phyloP scores from a whole-genome alignment of 2,888 invertebrate genomes.

The Diloba caeruleocephala region DNA sequence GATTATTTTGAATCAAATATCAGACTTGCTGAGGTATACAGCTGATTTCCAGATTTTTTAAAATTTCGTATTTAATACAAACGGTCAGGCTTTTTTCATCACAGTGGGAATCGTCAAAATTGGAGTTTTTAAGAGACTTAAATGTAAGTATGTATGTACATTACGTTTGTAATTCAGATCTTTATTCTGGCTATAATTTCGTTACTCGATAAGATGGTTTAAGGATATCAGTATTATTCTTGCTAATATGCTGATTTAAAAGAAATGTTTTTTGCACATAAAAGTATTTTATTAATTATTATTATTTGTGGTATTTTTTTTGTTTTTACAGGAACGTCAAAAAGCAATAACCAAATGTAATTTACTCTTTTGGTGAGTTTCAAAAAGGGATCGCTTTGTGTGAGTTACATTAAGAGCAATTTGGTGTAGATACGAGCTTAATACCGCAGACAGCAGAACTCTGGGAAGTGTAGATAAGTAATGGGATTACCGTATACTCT shows the following conservation, averaged over 20 bases:
- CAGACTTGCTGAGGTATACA: slow-evolving; percentile 2
- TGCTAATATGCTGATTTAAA: too few relatives aligned
- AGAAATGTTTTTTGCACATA: too few relatives aligned
- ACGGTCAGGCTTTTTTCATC: too few relatives aligned
- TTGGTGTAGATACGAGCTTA: slow-evolving; percentile 41
- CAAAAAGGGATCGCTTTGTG: slow-evolving; percentile 16
- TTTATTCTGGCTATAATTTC: too few relatives aligned
- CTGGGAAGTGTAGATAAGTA: slow-evolving; percentile 42
- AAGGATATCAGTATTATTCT: too few relatives aligned
- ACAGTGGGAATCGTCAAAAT: too few relatives aligned
- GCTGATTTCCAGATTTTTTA: background rate
- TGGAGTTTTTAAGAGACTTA: too few relatives aligned
- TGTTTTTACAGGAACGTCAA: background rate
- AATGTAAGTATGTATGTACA: too few relatives aligned
- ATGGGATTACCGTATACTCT: slow-evolving; percentile 43
- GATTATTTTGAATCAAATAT: background rate
- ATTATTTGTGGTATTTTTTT: background rate
- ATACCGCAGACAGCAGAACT: slow-evolving; percentile 42
- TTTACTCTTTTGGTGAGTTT: slow-evolving; percentile 1
- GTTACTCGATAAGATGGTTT: too few relatives aligned
- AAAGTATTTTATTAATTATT: too few relatives aligned
- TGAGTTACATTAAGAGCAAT: slow-evolving; percentile 35
- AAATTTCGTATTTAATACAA: too few relatives aligned
- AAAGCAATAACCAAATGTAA: slow-evolving; percentile 9
- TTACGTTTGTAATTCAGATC: too few relatives aligned